These are phyloP conservation scores for Salvelinus alpinus DNA, from an alignment of 2,113 vertebrate genomes.

Conservation along the genomic window DNA sequence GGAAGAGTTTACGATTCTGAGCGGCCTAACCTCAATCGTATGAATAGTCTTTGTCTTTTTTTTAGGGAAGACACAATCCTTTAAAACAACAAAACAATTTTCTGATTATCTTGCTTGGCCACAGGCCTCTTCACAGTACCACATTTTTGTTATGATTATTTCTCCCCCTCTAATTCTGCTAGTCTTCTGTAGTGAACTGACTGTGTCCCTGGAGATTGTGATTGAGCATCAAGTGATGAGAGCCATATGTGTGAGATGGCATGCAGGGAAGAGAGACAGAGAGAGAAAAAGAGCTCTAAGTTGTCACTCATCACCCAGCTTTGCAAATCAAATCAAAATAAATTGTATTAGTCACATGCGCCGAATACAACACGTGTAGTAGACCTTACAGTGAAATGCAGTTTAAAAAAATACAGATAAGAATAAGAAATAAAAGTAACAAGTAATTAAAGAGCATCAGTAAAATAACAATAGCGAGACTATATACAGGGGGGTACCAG, in stretches of 20 bases:
- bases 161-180: neutral
- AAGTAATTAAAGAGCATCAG: too few relatives aligned
- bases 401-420: too few relatives aligned
- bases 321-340: too few relatives aligned
- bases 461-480: too few relatives aligned
- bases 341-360: too few relatives aligned
- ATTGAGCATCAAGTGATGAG: neutral
- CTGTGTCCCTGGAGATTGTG: neutral
- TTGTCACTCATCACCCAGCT: neutral
- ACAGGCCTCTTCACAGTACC: neutral
- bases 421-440: too few relatives aligned
- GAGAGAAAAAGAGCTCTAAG: slow-evolving; percentile 1
- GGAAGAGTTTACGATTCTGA: neutral
- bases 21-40: neutral
- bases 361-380: too few relatives aligned
- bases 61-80: neutral
- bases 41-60: neutral
- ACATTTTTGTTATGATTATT: neutral
- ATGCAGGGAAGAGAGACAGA: slow-evolving; percentile 16
- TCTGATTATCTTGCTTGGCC: neutral
- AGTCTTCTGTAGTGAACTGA: neutral
- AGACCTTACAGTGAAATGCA: too few relatives aligned
- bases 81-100: slow-evolving; percentile 2
- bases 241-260: slow-evolving; percentile 7
- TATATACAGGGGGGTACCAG: too few relatives aligned